Evolutionary conservation across 1,140 invertebrate genomes (phyloP).

Genomic region (Neotoxoptera formosana): DNA sequence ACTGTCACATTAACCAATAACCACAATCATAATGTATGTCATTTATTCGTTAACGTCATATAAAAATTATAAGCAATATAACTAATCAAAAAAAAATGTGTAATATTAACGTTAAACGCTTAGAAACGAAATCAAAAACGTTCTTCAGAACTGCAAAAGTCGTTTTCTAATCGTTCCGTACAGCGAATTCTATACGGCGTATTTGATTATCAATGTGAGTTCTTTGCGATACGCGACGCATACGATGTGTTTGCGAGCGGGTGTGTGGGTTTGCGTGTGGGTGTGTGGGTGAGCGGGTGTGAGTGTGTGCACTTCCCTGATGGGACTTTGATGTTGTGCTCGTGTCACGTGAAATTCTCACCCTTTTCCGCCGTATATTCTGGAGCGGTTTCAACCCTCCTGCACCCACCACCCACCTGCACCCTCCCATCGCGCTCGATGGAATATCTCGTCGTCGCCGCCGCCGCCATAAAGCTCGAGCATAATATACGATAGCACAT

Average conservation of each 20-base stretch:
- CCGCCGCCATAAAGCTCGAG: neutral
- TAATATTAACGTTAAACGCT: too few species aligned
- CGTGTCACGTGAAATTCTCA: neutral
- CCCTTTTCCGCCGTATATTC: neutral
- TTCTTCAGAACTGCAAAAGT: too few species aligned
- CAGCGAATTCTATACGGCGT: too few species aligned
- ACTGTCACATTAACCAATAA: too few species aligned
- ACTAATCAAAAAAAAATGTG: too few species aligned
- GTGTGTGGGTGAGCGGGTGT: neutral
- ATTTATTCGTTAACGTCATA: too few species aligned
- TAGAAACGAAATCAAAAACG: too few species aligned
- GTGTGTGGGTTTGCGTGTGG: neutral
- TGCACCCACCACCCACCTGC: too few species aligned
- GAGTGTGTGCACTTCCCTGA: neutral
- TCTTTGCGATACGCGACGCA: neutral
- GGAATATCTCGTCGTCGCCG: neutral
- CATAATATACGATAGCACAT: neutral
- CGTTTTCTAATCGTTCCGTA: too few species aligned
- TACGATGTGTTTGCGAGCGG: neutral
- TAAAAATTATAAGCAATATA: too few species aligned
- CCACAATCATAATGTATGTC: too few species aligned
- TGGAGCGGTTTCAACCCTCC: neutral
- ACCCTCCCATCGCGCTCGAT: neutral
- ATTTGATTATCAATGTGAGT: neutral
- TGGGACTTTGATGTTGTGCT: conserved; percentile 29